Evolutionary conservation across 1,140 invertebrate genomes (phyloP).

Genomic region (Elysia chlorotica): DNA sequence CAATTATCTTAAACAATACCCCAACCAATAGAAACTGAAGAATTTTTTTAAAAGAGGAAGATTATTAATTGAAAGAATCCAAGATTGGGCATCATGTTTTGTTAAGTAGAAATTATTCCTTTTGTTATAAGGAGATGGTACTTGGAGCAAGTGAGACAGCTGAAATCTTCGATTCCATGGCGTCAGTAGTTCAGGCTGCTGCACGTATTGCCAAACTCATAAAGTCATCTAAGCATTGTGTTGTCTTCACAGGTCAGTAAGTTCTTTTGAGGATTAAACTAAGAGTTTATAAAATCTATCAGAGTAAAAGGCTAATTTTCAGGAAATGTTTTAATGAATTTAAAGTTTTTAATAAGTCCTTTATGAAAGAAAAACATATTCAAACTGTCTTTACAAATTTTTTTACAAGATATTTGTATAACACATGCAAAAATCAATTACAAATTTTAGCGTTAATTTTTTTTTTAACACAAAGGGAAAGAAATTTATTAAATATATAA

Average conservation of each 20-base stretch:
- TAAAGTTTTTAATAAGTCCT: not conserved
- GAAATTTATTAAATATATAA: too few relatives aligned
- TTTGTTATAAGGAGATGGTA: conserved; percentile 41
- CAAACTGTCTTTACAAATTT: not conserved
- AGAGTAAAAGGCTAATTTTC: not conserved
- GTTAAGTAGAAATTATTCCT: too few relatives aligned
- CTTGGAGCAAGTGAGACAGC: conserved; percentile 40
- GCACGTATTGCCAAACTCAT: conserved; percentile 36
- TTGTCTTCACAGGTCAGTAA: conserved; percentile 50
- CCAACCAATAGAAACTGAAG: too few relatives aligned
- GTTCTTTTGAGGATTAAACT: too few relatives aligned
- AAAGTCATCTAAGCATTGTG: conserved; percentile 39
- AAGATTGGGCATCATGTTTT: too few relatives aligned
- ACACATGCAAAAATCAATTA: not conserved
- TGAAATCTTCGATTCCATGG: conserved; percentile 42
- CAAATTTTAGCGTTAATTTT: too few relatives aligned
- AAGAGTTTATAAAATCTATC: not conserved
- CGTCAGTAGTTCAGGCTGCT: conserved; percentile 32
- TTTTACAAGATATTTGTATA: not conserved
- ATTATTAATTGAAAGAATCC: too few relatives aligned
- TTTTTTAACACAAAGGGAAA: too few relatives aligned
- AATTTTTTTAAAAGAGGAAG: too few relatives aligned
- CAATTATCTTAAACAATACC: too few relatives aligned
- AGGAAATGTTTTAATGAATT: not conserved
- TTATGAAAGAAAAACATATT: not conserved